phyloP scores from a whole-genome alignment of 2,888 invertebrate genomes.

The Tipula lateralis region DNA sequence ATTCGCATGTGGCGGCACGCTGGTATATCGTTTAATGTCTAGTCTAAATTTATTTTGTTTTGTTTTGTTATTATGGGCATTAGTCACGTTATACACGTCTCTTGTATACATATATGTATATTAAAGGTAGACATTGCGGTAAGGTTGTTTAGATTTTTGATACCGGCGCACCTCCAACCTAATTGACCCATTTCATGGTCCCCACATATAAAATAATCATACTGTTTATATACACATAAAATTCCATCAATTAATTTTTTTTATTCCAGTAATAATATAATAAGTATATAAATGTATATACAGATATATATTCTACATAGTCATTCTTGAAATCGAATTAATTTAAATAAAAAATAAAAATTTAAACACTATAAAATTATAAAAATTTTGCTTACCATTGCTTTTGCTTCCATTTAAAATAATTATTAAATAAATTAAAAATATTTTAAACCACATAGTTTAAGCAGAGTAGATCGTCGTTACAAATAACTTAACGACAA shows the following conservation, averaged over 20 bases:
- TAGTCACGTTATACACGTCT: neutral
- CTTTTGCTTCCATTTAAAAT: neutral
- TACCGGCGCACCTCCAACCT: constrained; percentile 11
- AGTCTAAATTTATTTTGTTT: neutral
- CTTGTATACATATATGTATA: neutral
- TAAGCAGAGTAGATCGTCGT: neutral
- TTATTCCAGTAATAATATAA: neutral
- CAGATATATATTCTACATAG: neutral
- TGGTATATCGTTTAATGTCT: neutral
- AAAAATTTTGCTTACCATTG: neutral
- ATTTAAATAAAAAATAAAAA: neutral
- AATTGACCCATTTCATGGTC: constrained; percentile 19
- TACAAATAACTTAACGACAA: neutral
- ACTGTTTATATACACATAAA: neutral
- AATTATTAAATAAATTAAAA: neutral
- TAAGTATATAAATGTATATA: neutral
- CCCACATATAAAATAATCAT: neutral
- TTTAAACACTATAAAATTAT: neutral
- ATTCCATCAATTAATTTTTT: neutral
- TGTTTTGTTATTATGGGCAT: neutral
- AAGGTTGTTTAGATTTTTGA: neutral
- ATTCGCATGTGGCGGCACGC: neutral
- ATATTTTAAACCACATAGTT: neutral
- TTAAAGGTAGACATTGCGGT: neutral
- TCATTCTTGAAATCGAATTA: constrained; percentile 19